These are phyloP conservation scores for Teinopalpus imperialis DNA, from an alignment of 2,888 invertebrate genomes.

Conservation along the genomic window DNA sequence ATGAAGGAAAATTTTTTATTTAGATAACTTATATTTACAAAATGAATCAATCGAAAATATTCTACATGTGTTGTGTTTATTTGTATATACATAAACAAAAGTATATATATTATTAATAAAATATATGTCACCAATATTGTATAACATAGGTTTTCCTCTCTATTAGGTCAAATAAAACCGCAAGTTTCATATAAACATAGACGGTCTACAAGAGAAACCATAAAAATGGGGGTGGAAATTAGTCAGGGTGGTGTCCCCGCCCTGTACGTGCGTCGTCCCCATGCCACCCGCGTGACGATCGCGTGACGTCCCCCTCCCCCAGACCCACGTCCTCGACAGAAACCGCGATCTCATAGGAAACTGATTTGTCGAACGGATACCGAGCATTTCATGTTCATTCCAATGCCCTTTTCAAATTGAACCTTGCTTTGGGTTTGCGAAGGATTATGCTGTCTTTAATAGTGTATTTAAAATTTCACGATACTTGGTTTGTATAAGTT, in stretches of 20 bases:
- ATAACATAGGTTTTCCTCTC: slow-evolving; percentile 6
- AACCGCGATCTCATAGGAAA: slow-evolving; percentile 13
- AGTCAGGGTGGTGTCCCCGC: slow-evolving; percentile 27
- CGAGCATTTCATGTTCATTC: slow-evolving; percentile 3
- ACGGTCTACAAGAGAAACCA: slow-evolving; percentile 28
- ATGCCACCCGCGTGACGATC: slow-evolving; percentile 33
- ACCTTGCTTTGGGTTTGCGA: background rate
- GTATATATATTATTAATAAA: too few relatives aligned
- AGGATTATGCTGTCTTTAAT: too few relatives aligned
- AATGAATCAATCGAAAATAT: too few relatives aligned
- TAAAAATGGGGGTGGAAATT: slow-evolving; percentile 31
- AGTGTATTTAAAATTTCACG: too few relatives aligned
- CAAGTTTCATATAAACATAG: slow-evolving; percentile 12
- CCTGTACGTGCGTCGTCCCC: slow-evolving; percentile 27
- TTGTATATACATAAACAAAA: too few relatives aligned
- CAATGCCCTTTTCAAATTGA: background rate
- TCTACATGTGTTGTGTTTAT: too few relatives aligned
- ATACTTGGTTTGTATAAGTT: too few relatives aligned
- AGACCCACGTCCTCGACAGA: background rate
- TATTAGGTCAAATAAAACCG: slow-evolving; percentile 11
- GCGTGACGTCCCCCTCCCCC: slow-evolving; percentile 34
- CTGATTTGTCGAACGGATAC: slow-evolving; percentile 14
- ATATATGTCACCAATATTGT: too few relatives aligned
- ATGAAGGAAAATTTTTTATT: too few relatives aligned
- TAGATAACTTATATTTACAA: too few relatives aligned